Conservation (phyloP, 2,113 vertebrate genomes). For the Ammospiza caudacuta region DNA sequence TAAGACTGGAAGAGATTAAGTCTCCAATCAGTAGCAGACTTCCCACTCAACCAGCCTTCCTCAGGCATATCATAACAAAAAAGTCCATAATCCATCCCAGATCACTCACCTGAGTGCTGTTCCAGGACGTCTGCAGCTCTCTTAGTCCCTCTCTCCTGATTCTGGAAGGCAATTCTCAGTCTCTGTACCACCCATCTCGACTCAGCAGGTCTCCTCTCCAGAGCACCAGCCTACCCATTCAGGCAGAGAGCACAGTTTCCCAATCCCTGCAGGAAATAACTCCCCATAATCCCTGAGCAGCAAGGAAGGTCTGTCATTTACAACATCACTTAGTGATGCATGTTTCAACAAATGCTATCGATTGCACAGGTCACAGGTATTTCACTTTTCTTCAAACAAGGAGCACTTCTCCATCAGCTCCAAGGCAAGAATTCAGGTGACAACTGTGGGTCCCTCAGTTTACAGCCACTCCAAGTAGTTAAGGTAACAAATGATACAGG, state of each 20-base stretch:
- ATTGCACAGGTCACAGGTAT: not conserved
- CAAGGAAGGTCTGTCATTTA: not conserved
- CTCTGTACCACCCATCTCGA: not conserved
- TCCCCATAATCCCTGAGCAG: not conserved
- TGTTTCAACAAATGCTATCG: not conserved
- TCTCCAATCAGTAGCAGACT: not conserved
- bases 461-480: not conserved
- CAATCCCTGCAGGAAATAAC: not conserved
- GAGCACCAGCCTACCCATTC: not conserved
- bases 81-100: not conserved
- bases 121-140: not conserved
- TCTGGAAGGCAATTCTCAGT: not conserved
- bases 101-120: not conserved
- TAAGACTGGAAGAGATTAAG: not conserved
- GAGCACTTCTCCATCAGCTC: not conserved
- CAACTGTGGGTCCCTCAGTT: not conserved
- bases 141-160: not conserved
- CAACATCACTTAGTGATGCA: not conserved
- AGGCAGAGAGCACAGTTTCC: not conserved
- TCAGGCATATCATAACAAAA: not conserved
- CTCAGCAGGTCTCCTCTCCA: not conserved
- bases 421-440: not conserved
- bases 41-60: not conserved
- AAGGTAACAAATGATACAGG: not conserved
- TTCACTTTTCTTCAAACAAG: not conserved